Conservation (phyloP, 2,113 vertebrate species). For the Salminus brasiliensis region DNA sequence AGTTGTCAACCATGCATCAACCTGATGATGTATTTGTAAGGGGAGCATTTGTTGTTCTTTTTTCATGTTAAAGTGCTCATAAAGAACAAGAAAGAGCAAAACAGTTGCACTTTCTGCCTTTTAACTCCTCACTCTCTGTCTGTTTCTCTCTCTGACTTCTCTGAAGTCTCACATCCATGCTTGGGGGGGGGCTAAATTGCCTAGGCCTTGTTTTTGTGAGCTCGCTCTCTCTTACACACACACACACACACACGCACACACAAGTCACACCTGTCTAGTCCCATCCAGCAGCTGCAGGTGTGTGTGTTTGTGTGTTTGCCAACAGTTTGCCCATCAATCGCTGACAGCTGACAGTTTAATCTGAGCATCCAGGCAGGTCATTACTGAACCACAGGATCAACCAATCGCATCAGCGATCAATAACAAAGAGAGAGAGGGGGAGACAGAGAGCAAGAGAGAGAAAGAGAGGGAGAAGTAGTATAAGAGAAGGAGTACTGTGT, state of each 20-base stretch:
- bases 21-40: too few relatives aligned
- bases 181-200: neutral
- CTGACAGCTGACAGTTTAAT: constrained; percentile 99
- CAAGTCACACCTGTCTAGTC: constrained; percentile 85
- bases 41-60: too few relatives aligned
- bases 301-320: constrained; percentile 88
- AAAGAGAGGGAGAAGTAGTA: constrained; percentile 10
- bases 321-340: constrained; percentile 97
- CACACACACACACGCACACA: constrained; percentile 5
- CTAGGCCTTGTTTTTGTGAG: neutral
- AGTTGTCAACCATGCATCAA: too few relatives aligned
- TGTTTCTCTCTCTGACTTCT: too few relatives aligned
- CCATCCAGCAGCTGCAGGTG: constrained; percentile 73
- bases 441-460: constrained; percentile 22
- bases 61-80: too few relatives aligned
- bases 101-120: too few relatives aligned
- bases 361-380: constrained; percentile 97
- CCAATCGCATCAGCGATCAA: constrained; percentile 99
- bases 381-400: constrained; percentile 97
- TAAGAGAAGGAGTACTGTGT: constrained; percentile 47
- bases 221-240: neutral
- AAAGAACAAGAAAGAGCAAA: too few relatives aligned
- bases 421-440: constrained; percentile 92
- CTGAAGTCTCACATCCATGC: too few relatives aligned
- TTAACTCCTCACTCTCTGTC: neutral